Base-by-base conservation (phyloP, 2,797 vertebrate genomes). In the Muscicapa striata region DNA sequence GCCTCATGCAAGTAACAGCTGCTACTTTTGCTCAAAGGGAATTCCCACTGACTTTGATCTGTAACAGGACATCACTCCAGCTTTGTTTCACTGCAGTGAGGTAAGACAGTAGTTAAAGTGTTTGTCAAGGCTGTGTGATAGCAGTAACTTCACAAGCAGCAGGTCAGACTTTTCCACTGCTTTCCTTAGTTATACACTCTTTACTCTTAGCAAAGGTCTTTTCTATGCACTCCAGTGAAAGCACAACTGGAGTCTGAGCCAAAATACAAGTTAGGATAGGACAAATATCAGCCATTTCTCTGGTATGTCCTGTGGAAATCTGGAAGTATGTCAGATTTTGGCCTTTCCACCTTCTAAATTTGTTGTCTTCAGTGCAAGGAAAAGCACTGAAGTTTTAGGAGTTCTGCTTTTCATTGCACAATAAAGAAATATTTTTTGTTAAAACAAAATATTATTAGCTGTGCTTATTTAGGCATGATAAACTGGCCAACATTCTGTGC, bases 21-120 rank as follows among this genome's bases (percentile, higher is more conserved):
- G 94, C 95, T 87, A 21, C 69, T 93, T 93, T 94, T 22, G 92
- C 94, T 96, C 69, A 96, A 88, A 96, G 94, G 91, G 83, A 96
- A 94, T 96, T 96, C 89, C 82, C 92, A 70, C 73, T 57, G 66
- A 40, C 87, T 97, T 95, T 95, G 94, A 95, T 96, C 73, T 73
- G 19, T 62, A 57, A 27, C 24, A 76, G 48, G 55, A 84, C 66
- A 93, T 91, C 69, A 88, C 59, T 59, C 26, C 32, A 18, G 23
- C 1, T 36, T 78, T 68, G 61, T 66, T 78, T 94, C 0, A 0
- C 63, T 69, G 30, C 18, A 15, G 73, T 59, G 69, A 91, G 68
- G 62, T 85, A 91, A 87, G 64, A 43, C 20, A 24, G 58, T 10
- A 79, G 64, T 17, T 67, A 70, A 89, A 90, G 68, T 26, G 22